Evolutionary conservation across 2,797 vertebrate genomes (phyloP).

Genomic region (Aphelocoma californica): DNA sequence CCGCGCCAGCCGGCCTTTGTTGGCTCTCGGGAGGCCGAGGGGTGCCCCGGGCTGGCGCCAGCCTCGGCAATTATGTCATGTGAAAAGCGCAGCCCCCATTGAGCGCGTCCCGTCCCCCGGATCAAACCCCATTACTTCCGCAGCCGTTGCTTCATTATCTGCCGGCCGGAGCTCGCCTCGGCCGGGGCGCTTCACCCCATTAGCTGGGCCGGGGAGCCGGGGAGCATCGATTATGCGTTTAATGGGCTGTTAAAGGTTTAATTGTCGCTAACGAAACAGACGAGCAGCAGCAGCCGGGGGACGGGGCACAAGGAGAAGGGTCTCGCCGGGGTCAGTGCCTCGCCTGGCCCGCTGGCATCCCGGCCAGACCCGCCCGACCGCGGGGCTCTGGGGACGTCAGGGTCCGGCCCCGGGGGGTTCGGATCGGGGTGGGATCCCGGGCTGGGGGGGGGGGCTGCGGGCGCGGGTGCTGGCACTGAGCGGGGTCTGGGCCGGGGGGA

Average conservation of each 20-base stretch:
- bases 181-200: slow-evolving; percentile 82
- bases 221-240: slow-evolving; percentile 82
- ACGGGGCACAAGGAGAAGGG: slow-evolving; percentile 63
- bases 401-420: not conserved
- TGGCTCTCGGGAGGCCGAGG: slow-evolving; percentile 24
- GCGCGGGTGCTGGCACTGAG: not conserved
- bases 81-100: slow-evolving; percentile 70
- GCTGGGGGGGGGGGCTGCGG: not conserved
- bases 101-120: slow-evolving; percentile 74
- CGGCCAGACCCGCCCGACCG: not conserved
- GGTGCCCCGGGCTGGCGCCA: slow-evolving; percentile 78
- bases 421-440: not conserved
- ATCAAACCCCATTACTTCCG: slow-evolving; percentile 90
- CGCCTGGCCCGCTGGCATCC: not conserved
- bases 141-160: slow-evolving; percentile 84
- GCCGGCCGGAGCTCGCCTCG: slow-evolving; percentile 71
- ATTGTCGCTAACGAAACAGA: slow-evolving; percentile 78
- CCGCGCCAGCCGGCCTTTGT: slow-evolving; percentile 30
- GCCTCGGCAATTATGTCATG: slow-evolving; percentile 84
- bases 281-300: slow-evolving; percentile 40
- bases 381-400: not conserved
- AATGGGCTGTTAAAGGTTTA: slow-evolving; percentile 80
- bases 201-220: slow-evolving; percentile 68
- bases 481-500: rapidly evolving
- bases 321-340: slow-evolving; percentile 22